Evolutionary conservation across 2,797 vertebrate genomes (phyloP), one percentile per base, ranked within the genome.

Genomic region (Vespertilio murinus): DNA sequence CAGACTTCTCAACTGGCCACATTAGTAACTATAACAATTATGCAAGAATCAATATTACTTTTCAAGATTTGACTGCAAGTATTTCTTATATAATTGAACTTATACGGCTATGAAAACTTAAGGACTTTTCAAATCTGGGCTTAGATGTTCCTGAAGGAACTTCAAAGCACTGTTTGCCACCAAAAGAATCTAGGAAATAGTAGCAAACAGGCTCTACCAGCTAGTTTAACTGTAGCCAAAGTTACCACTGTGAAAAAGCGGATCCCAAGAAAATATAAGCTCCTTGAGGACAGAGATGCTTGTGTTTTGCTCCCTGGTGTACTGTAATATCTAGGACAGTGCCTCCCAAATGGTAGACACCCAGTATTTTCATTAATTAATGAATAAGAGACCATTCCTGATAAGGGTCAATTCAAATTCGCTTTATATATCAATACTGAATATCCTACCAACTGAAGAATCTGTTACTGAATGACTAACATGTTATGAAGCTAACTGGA

Each of bases 61-160:
- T 75, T 88, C 33, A 89, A 87, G 70, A 45, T 80, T 12, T 38
- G 45, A 71, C 52, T 61, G 28, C 23, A 94, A 18, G 10, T 69
- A 82, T 77, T 93, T 88, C 78, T 91, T 47, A 78, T 1, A 17
- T 49, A 80, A 88, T 25, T 93, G 22, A 89, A 81, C 13, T 30
- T 75, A 42, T 0, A 3, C 12, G 49, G 59, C 52, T 73, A 12
- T 30, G 22, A 47, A 93, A 65, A 84, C 12, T 2, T 40, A 79
- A 28, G 45, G n/a, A 73, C 45, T 85, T 93, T 83, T 73, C 38
- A 87, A 92, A 79, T 75, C 78, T 80, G 38, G 67, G 59, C 33
- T 69, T 78, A 25, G 13, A n/a, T 73, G 33, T 67, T 40, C 22
- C 70, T 74, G 49, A 82, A 77, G 64, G 67, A 89, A 78, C 45